phyloP scores from a whole-genome alignment of 2,797 vertebrate genomes.

The Strix occidentalis region DNA sequence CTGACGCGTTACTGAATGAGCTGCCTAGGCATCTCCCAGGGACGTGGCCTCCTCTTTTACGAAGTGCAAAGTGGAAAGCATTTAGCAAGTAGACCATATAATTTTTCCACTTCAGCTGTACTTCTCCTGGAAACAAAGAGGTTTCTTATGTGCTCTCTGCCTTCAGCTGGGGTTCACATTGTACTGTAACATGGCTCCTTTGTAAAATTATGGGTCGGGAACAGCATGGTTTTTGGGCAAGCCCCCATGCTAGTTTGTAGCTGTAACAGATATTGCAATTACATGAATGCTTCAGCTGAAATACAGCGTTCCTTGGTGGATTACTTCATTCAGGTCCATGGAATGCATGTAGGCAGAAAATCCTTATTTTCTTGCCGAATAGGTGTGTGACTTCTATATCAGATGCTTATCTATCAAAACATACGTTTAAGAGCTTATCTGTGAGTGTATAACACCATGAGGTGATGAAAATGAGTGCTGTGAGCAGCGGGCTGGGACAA shows the following conservation, averaged over 20 bases:
- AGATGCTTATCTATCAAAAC: not conserved
- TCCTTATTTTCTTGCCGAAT: not conserved
- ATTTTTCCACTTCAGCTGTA: not conserved
- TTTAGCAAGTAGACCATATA: slow-evolving; percentile 6
- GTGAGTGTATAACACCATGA: not conserved
- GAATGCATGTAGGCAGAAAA: not conserved
- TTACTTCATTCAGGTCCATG: not conserved
- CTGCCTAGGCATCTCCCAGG: not conserved
- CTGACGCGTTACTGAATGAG: fast-evolving
- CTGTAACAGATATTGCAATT: slow-evolving; percentile 1
- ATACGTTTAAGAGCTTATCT: not conserved
- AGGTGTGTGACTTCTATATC: not conserved
- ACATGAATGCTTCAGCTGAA: not conserved
- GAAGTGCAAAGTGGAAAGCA: slow-evolving; percentile 37
- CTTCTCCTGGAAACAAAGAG: slow-evolving; percentile 23
- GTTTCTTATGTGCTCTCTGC: not conserved
- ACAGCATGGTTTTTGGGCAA: not conserved
- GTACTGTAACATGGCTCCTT: not conserved
- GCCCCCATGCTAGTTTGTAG: not conserved
- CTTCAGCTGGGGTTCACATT: not conserved
- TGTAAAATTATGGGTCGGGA: not conserved
- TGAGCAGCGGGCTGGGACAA: not conserved
- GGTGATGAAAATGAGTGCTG: not conserved
- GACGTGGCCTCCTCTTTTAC: slow-evolving; percentile 6
- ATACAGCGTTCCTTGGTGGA: fast-evolving